Conservation (phyloP, 2,888 invertebrate species). For the Agapetus fuscipes region DNA sequence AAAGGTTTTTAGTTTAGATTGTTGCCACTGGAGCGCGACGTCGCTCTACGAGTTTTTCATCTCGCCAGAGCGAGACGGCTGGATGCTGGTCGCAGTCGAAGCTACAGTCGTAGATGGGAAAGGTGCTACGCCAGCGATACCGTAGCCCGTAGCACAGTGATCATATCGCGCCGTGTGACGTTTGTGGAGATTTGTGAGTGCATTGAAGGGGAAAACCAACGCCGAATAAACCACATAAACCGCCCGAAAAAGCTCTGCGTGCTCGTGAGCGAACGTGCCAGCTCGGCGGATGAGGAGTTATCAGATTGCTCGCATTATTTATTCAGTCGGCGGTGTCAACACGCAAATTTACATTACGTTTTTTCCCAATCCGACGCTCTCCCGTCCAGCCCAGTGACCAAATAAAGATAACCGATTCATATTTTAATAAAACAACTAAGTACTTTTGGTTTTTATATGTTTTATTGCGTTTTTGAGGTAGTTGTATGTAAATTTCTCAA, state of each 20-base stretch:
- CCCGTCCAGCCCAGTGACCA: too few species aligned
- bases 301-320: conserved; percentile 13
- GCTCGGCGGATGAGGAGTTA: conserved; percentile 4
- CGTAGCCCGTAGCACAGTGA: conserved; percentile 23
- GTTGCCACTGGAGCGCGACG: neutral
- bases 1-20: neutral
- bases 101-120: conserved; percentile 4
- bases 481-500: conserved; percentile 13
- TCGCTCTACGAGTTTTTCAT: conserved; percentile 14
- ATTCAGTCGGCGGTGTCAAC: conserved; percentile 18
- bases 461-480: too few species aligned
- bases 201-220: too few species aligned
- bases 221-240: too few species aligned
- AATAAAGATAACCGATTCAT: too few species aligned
- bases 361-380: too few species aligned
- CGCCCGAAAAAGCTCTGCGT: neutral
- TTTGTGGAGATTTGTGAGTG: conserved; percentile 2
- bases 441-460: too few species aligned
- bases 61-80: conserved; percentile 6
- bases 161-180: conserved; percentile 12
- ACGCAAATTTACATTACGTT: conserved; percentile 7
- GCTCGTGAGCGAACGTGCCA: neutral
- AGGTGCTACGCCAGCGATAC: too few species aligned
- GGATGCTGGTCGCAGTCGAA: conserved; percentile 14
- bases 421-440: too few species aligned